phyloP scores from a whole-genome alignment of 2,888 invertebrate species.

The Lepidochrysops patricia region DNA sequence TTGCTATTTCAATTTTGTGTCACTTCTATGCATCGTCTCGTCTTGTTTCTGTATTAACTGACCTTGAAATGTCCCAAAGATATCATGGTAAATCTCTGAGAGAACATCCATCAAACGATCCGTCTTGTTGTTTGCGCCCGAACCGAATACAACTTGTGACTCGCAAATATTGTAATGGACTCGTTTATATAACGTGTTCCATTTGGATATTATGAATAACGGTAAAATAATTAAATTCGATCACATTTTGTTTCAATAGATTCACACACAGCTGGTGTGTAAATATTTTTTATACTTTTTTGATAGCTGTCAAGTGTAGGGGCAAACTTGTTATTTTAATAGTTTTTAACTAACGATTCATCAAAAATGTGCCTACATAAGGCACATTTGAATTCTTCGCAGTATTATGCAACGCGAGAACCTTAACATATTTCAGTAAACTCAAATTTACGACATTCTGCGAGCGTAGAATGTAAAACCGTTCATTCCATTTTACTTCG shows the following conservation, averaged over 20 bases:
- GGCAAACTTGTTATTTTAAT: too few species aligned
- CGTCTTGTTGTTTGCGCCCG: conserved; percentile 5
- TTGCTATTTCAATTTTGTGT: too few species aligned
- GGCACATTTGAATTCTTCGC: neutral
- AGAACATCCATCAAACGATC: neutral
- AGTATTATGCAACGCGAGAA: neutral
- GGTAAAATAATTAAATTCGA: too few species aligned
- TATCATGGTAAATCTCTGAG: neutral
- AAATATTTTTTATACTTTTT: too few species aligned
- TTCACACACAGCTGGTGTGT: too few species aligned
- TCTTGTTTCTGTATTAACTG: neutral
- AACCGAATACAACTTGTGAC: neutral
- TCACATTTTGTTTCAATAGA: too few species aligned
- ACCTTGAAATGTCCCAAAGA: neutral
- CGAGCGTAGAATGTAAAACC: neutral
- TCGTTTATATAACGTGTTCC: neutral
- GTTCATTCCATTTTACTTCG: neutral
- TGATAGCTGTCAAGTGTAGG: too few species aligned
- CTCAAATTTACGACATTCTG: neutral
- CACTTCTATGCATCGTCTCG: too few species aligned
- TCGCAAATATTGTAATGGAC: neutral
- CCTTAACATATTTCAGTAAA: neutral
- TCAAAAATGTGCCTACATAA: too few species aligned
- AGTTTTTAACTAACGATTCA: too few species aligned
- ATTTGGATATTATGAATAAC: too few species aligned